Evolutionary conservation across 1,140 invertebrate species (phyloP), one percentile per base, ranked within the genome.

Genomic region (Conopomorpha cramerella): DNA sequence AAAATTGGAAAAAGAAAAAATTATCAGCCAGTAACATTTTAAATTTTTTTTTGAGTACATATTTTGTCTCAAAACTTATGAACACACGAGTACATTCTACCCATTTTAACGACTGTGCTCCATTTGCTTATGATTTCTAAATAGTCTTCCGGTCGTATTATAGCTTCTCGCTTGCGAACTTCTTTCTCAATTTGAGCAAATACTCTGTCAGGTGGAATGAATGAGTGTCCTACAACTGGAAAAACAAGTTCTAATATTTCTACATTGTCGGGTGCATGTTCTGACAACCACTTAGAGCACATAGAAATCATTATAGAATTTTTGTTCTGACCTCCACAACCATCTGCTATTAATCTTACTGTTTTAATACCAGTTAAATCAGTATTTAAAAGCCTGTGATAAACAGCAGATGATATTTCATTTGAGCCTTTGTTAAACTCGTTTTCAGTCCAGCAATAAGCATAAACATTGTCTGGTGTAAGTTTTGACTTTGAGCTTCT

Each of bases 391-490:
- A 59, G 39, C 13, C 36, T 8, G 38, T 65, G 49, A 38, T 43
- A 53, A 14, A 65, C 28, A 23, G 47, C 44, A 25, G 43, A 53
- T 23, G 45, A 30, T 40, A 64, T 62, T 49, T 55, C 42, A 38
- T 66, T 60, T 1, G 59, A 56, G 33, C 32, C 43, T 48, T 61
- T 67, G 15, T 29, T 16, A 18, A 35, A 36, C 17, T 50, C 30
- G 16, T 46, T 44, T 46, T 70, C 60, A 3, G 45, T 58, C 56
- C 61, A 67, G 15, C 15, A 13, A 36, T 55, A 65, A 7, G 39
- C 26, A 25, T 41, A 51, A 0, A 56, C 47, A 44, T 56, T 64
- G 15, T 49, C 39, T 23, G 30, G 38, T 7, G n/a, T 37, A 16
- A 60, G 37, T 31, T 36, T 37, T 12, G 3, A 19, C n/a, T 59